phyloP scores from a whole-genome alignment of 2,888 invertebrate species.

The Esperia sulphurella region DNA sequence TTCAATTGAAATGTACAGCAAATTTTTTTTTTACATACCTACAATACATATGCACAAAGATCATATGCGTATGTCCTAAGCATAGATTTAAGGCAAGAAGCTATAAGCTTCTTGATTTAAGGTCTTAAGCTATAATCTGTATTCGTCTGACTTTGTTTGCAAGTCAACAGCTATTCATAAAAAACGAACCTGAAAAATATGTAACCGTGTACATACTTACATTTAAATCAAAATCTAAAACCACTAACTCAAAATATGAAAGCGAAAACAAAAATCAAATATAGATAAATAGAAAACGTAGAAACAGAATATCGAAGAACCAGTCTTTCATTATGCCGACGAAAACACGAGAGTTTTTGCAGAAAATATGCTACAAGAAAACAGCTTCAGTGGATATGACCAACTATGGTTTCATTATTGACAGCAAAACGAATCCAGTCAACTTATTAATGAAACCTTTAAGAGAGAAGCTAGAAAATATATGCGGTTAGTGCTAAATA shows the following conservation, averaged over 20 bases:
- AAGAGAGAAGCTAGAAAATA: conserved; percentile 29
- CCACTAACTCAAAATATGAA: neutral
- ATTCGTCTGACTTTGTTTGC: too few relatives aligned
- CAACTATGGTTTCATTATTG: conserved; percentile 39
- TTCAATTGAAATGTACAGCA: too few relatives aligned
- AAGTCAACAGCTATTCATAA: too few relatives aligned
- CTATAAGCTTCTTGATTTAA: too few relatives aligned
- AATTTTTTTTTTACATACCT: too few relatives aligned
- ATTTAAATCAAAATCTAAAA: neutral
- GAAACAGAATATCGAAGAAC: neutral
- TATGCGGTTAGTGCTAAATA: conserved; percentile 25
- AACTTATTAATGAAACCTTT: conserved; percentile 33
- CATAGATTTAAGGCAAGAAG: too few relatives aligned
- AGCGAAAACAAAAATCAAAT: neutral
- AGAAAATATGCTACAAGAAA: conserved; percentile 42
- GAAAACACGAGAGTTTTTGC: conserved; percentile 39
- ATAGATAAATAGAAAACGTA: neutral
- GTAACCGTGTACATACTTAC: neutral
- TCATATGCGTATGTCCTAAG: too few relatives aligned
- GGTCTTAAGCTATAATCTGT: too few relatives aligned
- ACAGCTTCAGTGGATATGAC: conserved; percentile 52
- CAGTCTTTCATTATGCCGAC: conserved; percentile 27
- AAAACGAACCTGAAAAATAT: neutral
- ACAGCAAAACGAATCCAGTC: conserved; percentile 30
- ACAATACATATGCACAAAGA: too few relatives aligned